phyloP scores from a whole-genome alignment of 2,113 vertebrate species.

The Eulemur rufifrons region DNA sequence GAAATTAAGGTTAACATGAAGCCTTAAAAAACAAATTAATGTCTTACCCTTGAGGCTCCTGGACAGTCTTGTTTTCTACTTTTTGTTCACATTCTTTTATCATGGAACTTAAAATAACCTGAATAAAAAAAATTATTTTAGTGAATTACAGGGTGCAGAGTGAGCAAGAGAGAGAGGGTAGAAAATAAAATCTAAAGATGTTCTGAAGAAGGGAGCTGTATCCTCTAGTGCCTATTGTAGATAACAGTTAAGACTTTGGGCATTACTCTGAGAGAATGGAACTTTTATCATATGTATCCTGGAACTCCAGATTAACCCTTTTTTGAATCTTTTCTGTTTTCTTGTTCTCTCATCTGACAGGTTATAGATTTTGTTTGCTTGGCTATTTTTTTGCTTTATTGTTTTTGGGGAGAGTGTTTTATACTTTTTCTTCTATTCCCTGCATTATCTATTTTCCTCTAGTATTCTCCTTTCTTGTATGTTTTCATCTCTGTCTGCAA shows the following conservation, averaged over 20 bases:
- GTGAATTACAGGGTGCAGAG: slow-evolving; percentile 3
- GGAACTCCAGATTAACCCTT: background rate
- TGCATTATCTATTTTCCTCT: background rate
- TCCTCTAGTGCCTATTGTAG: background rate
- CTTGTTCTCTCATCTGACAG: background rate
- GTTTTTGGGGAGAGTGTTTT: background rate
- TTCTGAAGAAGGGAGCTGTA: background rate
- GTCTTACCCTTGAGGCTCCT: slow-evolving; percentile 96
- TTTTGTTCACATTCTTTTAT: slow-evolving; percentile 99
- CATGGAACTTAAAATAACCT: slow-evolving; percentile 99
- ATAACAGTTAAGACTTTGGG: background rate
- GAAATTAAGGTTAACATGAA: slow-evolving; percentile 16
- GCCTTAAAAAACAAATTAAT: slow-evolving; percentile 43
- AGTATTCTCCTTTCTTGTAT: background rate
- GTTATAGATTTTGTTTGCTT: background rate
- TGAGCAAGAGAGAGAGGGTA: background rate
- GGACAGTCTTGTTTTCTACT: slow-evolving; percentile 96
- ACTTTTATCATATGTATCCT: background rate
- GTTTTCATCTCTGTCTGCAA: background rate
- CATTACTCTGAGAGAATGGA: background rate
- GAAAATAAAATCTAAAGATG: background rate
- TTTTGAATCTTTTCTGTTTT: background rate
- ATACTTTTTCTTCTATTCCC: background rate
- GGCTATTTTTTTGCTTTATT: background rate
- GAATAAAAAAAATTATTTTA: slow-evolving; percentile 63